These are phyloP conservation scores for Nycteola revayana DNA, from an alignment of 2,888 invertebrate species.

Conservation along the genomic window DNA sequence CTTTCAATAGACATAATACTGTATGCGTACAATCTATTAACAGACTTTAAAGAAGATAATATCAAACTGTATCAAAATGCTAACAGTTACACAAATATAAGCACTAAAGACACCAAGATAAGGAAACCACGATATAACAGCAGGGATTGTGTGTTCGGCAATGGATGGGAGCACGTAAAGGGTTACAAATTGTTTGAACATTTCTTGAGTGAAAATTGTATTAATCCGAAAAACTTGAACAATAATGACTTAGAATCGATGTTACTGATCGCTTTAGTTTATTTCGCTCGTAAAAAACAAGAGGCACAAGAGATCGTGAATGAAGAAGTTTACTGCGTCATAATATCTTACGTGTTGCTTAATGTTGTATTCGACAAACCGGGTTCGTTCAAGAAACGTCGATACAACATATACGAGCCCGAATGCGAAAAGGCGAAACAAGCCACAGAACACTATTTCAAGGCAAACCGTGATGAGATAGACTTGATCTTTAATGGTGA, in stretches of 20 bases:
- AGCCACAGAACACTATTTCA: constrained; percentile 19
- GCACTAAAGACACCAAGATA: not conserved
- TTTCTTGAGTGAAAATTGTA: constrained; percentile 15
- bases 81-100: constrained; percentile 2
- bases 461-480: constrained; percentile 6
- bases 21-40: constrained; percentile 45
- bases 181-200: constrained; percentile 18
- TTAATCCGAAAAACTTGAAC: constrained; percentile 21
- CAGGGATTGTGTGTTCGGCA: constrained; percentile 37
- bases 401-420: not conserved
- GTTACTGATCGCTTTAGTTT: constrained; percentile 39
- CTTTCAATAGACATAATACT: constrained; percentile 40
- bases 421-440: constrained; percentile 1
- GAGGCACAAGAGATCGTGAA: constrained; percentile 8
- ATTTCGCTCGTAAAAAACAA: constrained; percentile 33
- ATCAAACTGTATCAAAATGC: constrained; percentile 13
- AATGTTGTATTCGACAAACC: constrained; percentile 21
- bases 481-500: constrained; percentile 22
- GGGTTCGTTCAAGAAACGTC: not conserved
- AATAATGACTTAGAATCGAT: constrained; percentile 28
- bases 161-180: constrained; percentile 38
- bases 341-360: constrained; percentile 40
- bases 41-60: constrained; percentile 21
- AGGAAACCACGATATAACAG: constrained; percentile 33
- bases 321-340: constrained; percentile 30